Evolutionary conservation across 2,797 vertebrate genomes (phyloP).

Genomic region (Borostomias antarcticus): DNA sequence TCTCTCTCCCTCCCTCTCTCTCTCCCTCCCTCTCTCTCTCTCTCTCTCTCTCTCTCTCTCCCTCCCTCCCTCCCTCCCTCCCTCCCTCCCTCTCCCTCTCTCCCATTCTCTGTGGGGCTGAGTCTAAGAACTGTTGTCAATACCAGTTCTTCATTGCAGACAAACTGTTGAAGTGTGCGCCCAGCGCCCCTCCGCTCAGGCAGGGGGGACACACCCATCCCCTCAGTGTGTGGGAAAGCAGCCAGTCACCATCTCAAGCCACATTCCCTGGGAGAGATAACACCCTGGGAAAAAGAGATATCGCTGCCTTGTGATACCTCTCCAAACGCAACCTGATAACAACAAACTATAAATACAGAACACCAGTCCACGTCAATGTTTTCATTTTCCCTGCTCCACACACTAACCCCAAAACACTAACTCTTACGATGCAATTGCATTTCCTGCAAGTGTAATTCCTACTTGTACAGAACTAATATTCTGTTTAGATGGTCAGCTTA

Average conservation of each 20-base stretch:
- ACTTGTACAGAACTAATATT: too few relatives aligned
- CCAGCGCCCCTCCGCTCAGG: not conserved
- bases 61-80: too few relatives aligned
- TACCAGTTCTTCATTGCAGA: constrained; percentile 43
- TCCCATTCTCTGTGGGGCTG: constrained; percentile 7
- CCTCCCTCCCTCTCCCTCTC: not conserved
- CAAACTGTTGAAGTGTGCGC: constrained; percentile 43
- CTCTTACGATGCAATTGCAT: too few relatives aligned
- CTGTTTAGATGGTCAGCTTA: too few relatives aligned
- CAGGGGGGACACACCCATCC: constrained; percentile 45
- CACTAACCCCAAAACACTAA: too few relatives aligned
- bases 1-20: not conserved
- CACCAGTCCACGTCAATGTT: constrained; percentile 37
- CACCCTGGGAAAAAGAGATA: constrained; percentile 56
- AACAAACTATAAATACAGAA: constrained; percentile 50
- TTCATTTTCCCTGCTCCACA: too few relatives aligned
- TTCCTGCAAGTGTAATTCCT: too few relatives aligned
- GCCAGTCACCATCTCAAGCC: constrained; percentile 37
- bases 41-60: not conserved
- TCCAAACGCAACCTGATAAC: constrained; percentile 59
- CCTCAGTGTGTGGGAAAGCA: constrained; percentile 49
- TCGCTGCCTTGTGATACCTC: constrained; percentile 51
- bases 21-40: not conserved
- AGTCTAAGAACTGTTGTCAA: constrained; percentile 30
- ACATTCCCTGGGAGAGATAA: constrained; percentile 70